Evolutionary conservation across 2,113 vertebrate species (phyloP), one percentile per base, ranked within the genome.

Genomic region (Tragulus kanchil): DNA sequence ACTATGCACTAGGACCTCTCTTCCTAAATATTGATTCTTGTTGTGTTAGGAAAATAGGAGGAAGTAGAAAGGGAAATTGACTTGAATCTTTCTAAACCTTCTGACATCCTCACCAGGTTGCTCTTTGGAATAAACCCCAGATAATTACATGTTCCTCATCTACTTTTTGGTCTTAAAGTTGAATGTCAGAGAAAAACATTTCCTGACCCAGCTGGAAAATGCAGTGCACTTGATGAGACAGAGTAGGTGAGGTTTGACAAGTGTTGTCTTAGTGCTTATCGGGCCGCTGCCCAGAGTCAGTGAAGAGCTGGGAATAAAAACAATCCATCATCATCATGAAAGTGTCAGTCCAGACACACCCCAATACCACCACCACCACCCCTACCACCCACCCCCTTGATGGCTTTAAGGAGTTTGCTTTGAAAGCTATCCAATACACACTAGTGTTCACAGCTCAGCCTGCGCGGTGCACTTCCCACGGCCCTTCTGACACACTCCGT

Each of bases 141-240:
- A 54, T 28, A n/a, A n/a, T n/a, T n/a, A n/a, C n/a, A n/a, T n/a
- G n/a, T n/a, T n/a, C n/a, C n/a, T n/a, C n/a, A n/a, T n/a, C n/a
- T n/a, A n/a, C n/a, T n/a, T n/a, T n/a, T n/a, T n/a, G n/a, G n/a
- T n/a, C n/a, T n/a, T n/a, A n/a, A n/a, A n/a, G n/a, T n/a, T n/a
- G n/a, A n/a, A n/a, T n/a, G n/a, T n/a, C n/a, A n/a, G n/a, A n/a
- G n/a, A n/a, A n/a, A n/a, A n/a, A n/a, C 78, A 77, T 59, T 85
- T 94, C 65, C 62, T 86, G 93, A 82, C 58, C 56, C 56, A 95
- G 85, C 75, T 87, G 59, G 93, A 84, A 89, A 93, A 78, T 81
- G 5, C 6, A 69, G 58, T 71, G 13, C 19, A 11, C 36, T 79
- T 75, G 90, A 69, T 59, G 75, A 85, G 54, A 62, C n/a, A 28